Evolutionary conservation across 1,140 invertebrate species (phyloP).

Genomic region (Helicoverpa zea): DNA sequence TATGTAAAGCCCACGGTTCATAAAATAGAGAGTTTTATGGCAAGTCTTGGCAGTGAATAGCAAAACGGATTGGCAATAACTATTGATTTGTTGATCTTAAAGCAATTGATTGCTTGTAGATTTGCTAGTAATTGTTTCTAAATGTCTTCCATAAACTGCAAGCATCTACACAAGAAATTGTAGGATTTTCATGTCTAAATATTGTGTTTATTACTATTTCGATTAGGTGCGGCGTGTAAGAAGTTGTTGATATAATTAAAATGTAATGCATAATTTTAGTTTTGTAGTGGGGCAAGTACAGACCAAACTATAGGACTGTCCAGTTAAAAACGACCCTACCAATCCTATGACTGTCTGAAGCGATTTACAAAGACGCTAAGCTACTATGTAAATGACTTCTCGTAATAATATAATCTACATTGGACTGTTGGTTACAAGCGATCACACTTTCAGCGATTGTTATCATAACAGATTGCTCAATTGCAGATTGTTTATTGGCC

Average conservation of each 20-base stretch:
- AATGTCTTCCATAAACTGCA: background rate
- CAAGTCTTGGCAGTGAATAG: background rate
- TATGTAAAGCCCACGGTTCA: background rate
- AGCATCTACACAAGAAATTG: too few species aligned
- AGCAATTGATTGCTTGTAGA: conserved; percentile 8
- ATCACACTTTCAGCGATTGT: background rate
- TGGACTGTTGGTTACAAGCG: background rate
- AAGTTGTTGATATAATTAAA: too few species aligned
- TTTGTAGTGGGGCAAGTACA: too few species aligned
- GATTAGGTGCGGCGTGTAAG: too few species aligned
- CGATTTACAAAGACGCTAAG: background rate
- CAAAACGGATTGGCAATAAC: conserved; percentile 1
- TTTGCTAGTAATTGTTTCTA: background rate
- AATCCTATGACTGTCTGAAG: background rate
- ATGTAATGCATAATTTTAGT: too few species aligned
- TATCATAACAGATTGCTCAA: conserved; percentile 5
- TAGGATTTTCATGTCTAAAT: too few species aligned
- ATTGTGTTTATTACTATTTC: too few species aligned
- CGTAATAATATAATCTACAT: background rate
- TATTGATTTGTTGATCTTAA: conserved; percentile 9
- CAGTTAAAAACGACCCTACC: too few species aligned
- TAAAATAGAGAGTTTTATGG: conserved; percentile 16
- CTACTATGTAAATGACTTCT: background rate
- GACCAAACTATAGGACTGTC: too few species aligned
- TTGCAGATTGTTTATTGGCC: background rate